Conservation (phyloP, 2,888 invertebrate species). For the Unio delphinus region DNA sequence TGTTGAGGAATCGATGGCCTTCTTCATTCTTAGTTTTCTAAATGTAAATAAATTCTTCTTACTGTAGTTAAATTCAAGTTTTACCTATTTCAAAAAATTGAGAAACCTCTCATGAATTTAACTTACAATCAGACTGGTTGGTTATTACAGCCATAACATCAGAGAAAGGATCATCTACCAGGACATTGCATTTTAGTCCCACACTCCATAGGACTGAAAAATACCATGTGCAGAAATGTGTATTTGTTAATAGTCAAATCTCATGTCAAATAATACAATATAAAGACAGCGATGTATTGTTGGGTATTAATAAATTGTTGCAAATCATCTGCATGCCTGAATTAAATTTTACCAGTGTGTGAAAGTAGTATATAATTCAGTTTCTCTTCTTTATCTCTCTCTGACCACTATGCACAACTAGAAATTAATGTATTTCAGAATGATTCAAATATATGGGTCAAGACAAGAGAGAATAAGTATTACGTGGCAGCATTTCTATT, state of each 20-base stretch:
- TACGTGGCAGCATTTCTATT: no score
- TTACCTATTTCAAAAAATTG: not conserved
- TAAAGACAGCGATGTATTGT: no score
- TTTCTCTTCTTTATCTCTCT: no score
- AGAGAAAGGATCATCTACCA: conserved; percentile 78
- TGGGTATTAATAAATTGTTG: no score
- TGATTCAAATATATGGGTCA: no score
- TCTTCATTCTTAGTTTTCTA: not conserved
- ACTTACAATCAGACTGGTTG: conserved; percentile 78
- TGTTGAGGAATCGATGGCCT: not conserved
- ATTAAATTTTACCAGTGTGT: no score
- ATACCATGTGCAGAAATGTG: conserved; percentile 70
- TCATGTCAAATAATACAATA: not conserved
- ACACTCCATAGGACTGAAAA: conserved; percentile 82
- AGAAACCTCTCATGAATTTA: not conserved
- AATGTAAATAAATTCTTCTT: not conserved
- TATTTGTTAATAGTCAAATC: not conserved
- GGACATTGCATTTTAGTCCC: conserved; percentile 72
- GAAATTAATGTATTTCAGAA: no score
- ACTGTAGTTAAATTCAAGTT: not conserved
- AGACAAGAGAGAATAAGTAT: no score
- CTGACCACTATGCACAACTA: no score
- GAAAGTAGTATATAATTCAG: no score
- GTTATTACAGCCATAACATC: conserved; percentile 82
- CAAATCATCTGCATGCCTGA: no score